These are phyloP conservation scores for Tuta absoluta DNA, from an alignment of 2,888 invertebrate genomes.

Conservation along the genomic window DNA sequence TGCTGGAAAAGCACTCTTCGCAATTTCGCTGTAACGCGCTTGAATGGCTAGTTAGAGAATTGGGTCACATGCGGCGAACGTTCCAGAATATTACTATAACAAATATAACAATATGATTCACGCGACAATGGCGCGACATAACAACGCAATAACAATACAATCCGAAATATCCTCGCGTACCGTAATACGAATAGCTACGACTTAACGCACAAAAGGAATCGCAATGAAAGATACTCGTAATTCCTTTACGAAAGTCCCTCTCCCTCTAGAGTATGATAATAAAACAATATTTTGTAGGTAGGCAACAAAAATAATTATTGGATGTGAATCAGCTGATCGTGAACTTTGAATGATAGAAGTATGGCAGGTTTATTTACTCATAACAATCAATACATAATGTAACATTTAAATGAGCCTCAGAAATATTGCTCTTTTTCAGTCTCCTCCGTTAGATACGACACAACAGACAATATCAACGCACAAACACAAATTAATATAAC, in stretches of 20 bases:
- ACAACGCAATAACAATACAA: slow-evolving; percentile 18
- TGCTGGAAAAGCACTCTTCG: neutral
- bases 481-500: too few relatives aligned
- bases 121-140: slow-evolving; percentile 5
- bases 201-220: neutral
- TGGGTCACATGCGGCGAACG: slow-evolving; percentile 12
- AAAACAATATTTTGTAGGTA: neutral
- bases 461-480: too few relatives aligned
- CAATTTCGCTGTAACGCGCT: neutral
- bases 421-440: too few relatives aligned
- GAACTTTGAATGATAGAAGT: too few relatives aligned
- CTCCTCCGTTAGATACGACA: too few relatives aligned
- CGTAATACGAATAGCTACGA: neutral
- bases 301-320: too few relatives aligned
- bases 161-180: slow-evolving; percentile 7
- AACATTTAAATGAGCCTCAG: too few relatives aligned
- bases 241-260: neutral
- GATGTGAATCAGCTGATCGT: too few relatives aligned
- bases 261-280: neutral
- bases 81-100: slow-evolving; percentile 8
- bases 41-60: slow-evolving; percentile 5
- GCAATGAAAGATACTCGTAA: slow-evolving; percentile 4
- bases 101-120: slow-evolving; percentile 19
- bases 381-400: too few relatives aligned
- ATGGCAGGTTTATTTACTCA: too few relatives aligned